A percentile compares a stretch with the other conserved stretches of the same genome.
Conservation (phyloP, 2,113 vertebrate species). For the Equus przewalskii region DNA sequence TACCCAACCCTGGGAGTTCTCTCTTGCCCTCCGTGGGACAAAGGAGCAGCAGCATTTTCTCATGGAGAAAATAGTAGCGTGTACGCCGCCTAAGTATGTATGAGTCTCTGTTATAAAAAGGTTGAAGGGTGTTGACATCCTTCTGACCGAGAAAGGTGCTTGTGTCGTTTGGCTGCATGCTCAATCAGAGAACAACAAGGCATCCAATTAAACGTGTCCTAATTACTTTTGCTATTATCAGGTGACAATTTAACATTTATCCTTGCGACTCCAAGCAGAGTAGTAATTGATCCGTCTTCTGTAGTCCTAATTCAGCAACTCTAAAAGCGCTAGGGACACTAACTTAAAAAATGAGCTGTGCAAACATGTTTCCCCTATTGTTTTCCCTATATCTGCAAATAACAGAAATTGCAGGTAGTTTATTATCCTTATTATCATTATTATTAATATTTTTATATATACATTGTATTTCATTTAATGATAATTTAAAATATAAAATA, state of each 20-base stretch:
- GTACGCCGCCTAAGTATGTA: background rate
- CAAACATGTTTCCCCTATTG: background rate
- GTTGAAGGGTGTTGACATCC: background rate
- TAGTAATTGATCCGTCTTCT: background rate
- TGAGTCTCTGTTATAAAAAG: background rate
- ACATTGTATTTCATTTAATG: background rate
- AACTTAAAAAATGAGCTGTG: background rate
- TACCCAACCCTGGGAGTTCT: background rate
- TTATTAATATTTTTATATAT: background rate
- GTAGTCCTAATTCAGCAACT: background rate
- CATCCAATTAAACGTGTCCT: background rate
- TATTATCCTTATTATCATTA: background rate
- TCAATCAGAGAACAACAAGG: background rate
- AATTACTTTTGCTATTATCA: conserved; percentile 48
- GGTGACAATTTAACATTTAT: background rate
- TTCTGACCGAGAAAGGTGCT: background rate
- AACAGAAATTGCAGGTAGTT: background rate
- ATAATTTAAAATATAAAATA: background rate
- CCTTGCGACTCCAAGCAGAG: background rate
- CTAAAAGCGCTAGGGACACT: background rate
- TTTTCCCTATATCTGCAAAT: background rate
- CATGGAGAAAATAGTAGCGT: background rate
- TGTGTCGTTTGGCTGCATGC: background rate
- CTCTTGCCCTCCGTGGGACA: background rate
- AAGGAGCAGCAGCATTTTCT: background rate